phyloP scores from a whole-genome alignment of 1,140 invertebrate genomes.

The Meloidogyne exigua region DNA sequence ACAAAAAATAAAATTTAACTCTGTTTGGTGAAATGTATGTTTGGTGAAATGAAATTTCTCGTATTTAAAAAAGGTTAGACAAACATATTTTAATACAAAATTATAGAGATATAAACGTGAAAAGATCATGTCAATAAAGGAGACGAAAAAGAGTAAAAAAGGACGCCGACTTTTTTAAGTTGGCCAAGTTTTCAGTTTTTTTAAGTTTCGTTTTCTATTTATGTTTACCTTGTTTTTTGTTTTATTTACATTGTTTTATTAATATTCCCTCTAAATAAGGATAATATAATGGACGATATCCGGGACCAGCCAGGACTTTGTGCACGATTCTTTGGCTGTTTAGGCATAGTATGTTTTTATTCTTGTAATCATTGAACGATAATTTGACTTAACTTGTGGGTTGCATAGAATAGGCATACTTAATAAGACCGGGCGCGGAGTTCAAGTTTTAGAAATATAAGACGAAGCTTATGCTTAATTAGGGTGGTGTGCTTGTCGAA shows the following conservation, averaged over 20 bases:
- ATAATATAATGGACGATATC: conserved; percentile 14
- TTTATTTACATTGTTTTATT: not conserved
- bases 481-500: no score
- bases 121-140: not conserved
- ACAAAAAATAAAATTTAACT: no score
- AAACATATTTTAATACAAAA: no score
- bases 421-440: no score
- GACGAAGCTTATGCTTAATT: no score
- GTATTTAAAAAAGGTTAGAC: not conserved
- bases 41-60: not conserved
- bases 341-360: conserved; percentile 41
- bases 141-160: not conserved
- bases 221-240: not conserved
- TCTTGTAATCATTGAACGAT: not conserved
- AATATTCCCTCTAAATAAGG: no score
- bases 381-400: no score
- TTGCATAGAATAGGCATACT: no score
- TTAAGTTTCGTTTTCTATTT: not conserved
- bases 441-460: no score
- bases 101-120: no score
- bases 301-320: conserved; percentile 36
- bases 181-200: no score
- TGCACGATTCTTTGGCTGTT: conserved; percentile 20
- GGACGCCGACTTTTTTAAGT: no score
- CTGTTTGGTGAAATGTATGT: not conserved